phyloP scores from a whole-genome alignment of 1,140 invertebrate genomes.

The Caenorhabditis elegans region WBcel235 BX284606.5:6276501-6277000 shows the following conservation, averaged over 20 bases:
- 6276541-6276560: too few species aligned
- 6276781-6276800: not conserved
- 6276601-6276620: not conserved
- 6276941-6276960: too few species aligned
- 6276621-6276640: not conserved
- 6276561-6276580: not conserved
- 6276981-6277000: too few species aligned
- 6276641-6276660: conserved; percentile 15
- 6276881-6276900: too few species aligned
- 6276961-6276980: too few species aligned
- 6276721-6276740: not conserved
- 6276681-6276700: not conserved
- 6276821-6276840: not conserved
- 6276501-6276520: too few species aligned
- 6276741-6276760: conserved; percentile 22
- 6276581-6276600: not conserved
- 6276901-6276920: too few species aligned
- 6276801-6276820: not conserved
- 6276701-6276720: conserved; percentile 1
- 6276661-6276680: conserved; percentile 22
- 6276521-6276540: too few species aligned
- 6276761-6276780: not conserved
- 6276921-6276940: too few species aligned
- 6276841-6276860: too few species aligned
- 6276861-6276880: too few species aligned